Conservation (phyloP, 2,113 vertebrate genomes). For the Sminthopsis crassicaudata region DNA sequence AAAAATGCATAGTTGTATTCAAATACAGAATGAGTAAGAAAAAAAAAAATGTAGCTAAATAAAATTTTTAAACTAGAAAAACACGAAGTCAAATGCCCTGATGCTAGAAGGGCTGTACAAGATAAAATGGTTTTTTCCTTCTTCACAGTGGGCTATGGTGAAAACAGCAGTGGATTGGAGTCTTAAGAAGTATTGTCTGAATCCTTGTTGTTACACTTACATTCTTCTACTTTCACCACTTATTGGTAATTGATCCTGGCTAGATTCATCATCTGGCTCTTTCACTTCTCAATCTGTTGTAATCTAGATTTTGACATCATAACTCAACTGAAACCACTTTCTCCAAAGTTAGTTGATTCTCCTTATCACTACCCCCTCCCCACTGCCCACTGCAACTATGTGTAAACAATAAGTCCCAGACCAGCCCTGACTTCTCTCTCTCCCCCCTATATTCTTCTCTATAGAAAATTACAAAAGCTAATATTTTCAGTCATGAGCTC, state of each 20-base stretch:
- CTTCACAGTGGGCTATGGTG: not conserved
- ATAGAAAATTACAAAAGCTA: not conserved
- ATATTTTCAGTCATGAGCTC: not conserved
- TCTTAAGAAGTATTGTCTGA: too few species aligned
- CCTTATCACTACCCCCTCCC: not conserved
- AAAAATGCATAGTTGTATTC: conserved; percentile 10
- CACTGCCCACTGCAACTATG: not conserved
- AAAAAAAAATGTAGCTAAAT: conserved; percentile 29
- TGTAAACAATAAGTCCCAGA: not conserved
- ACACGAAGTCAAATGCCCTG: not conserved
- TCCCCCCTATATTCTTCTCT: not conserved
- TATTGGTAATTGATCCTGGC: too few species aligned
- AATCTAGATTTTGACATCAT: not conserved
- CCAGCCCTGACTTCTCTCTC: not conserved
- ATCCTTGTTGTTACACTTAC: not conserved
- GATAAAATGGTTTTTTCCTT: not conserved
- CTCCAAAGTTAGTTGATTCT: not conserved
- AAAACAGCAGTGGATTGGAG: not conserved
- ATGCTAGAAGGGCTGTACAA: not conserved
- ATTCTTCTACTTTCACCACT: too few species aligned
- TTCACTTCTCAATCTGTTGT: too few species aligned
- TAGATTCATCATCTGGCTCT: too few species aligned
- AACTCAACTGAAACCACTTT: not conserved
- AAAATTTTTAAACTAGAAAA: conserved; percentile 25
- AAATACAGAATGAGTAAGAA: not conserved